Base-by-base conservation (phyloP, 2,113 vertebrate genomes). In the Paracanthobrama guichenoti region DNA sequence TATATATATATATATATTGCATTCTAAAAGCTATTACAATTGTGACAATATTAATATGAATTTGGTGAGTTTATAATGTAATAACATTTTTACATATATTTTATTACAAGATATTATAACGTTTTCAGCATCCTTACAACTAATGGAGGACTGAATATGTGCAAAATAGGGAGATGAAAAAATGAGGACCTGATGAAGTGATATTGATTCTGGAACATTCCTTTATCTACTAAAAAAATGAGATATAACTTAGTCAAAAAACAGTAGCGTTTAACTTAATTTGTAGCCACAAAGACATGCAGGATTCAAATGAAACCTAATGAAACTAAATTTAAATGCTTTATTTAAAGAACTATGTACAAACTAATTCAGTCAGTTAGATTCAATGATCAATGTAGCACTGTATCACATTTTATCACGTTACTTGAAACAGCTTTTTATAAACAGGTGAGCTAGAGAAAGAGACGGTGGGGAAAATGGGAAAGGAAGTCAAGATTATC, bases 401-500 rank as follows among this genome's bases (percentile, higher is more conserved):
- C 72, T 14, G 14, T 28, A 28, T 74, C 26, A 28, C 24, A 31
- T 75, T 53, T 31, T 7, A 31, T 53, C 44, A 53, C 3, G 8
- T 50, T 72, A 72, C 69, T 46, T 24, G 46, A 53, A 75, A 53
- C 46, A 53, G 13, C 26, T 18, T 75, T 75, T 53, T 75, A 46
- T 53, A 75, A 48, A 50, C 24, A 75, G 26, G n/a, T 50, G 24
- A 48, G 73, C n/a, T 24, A 75, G 85, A 95, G 96, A 96, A 92
- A 91, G 90, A 89, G 92, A 90, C 87, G 85, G 90, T 89, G 91
- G 91, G 85, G 91, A 91, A 93, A 91, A 82, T 86, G 91, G 89
- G 92, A 89, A 92, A 93, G 93, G 96, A 97, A 97, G 94, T 95
- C 95, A 94, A 97, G 97, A 99, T 99, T 97, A 99, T 99, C 96